Evolutionary conservation across 2,797 vertebrate genomes (phyloP), one percentile per base, ranked within the genome.

Genomic region (Eurystomus glaucurus): DNA sequence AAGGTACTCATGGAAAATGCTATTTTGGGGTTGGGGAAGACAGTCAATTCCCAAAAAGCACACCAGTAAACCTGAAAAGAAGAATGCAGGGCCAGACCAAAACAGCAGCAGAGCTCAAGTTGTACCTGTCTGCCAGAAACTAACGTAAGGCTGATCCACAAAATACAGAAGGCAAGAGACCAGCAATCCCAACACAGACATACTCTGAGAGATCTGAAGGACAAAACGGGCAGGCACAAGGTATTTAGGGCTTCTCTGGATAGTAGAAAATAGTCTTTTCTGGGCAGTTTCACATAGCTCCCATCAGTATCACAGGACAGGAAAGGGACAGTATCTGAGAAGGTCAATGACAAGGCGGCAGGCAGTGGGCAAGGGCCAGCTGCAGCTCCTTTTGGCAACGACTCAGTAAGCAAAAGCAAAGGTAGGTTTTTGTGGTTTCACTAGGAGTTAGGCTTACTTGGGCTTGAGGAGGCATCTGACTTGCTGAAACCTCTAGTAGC

Each of bases 101-200:
- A 84, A 71, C 4, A 48, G 85, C 58, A 86, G 29, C 68, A 71
- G 79, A 92, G 14, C 50, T 90, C 55, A 81, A 88, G 35, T 37
- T 92, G 70, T 85, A 70, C 64, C 77, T 61, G 70, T 66, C 64
- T 95, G 74, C 52, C 60, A 87, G 58, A 82, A 92, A 62, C 37
- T n/a, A 62, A 90, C 41, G 26, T 51, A 90, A 92, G 75, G 78
- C 64, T 83, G 71, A 93, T 80, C 60, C 75, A 85, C 62, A 55
- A 89, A 80, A 91, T 16, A 52, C 28, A 62, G 45, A 87, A 85
- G 48, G 68, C 77, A 29, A 10, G 45, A 93, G 55, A 92, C 58
- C 68, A 74, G 88, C 0, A 0, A 82, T 68, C 68, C 77, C 88
- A 89, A 93, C 64, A 68, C 20, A 74, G 29, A 85, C 33, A 85